A percentile compares a stretch with the other conserved stretches of the same genome.
Evolutionary conservation across 2,888 invertebrate species (phyloP).

Genomic region (Smittia sp.): DNA sequence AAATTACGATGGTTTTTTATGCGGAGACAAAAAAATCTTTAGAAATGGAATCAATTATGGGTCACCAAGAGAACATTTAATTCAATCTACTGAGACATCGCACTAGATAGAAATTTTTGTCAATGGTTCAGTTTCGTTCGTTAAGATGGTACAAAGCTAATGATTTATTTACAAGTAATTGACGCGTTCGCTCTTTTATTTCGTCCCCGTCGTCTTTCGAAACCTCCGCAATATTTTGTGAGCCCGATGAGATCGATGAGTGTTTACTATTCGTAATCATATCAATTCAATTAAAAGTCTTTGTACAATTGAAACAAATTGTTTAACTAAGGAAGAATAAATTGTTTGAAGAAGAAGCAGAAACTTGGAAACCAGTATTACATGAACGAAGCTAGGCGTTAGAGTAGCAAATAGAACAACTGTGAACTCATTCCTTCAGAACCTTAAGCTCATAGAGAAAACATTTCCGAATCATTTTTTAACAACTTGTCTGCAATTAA

Average conservation of each 20-base stretch:
- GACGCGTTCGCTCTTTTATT: no score
- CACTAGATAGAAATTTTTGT: constrained; percentile 35
- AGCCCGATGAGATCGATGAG: no score
- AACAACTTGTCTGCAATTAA: not conserved
- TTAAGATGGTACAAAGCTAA: constrained; percentile 1
- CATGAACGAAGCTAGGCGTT: not conserved
- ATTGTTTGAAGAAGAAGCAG: not conserved
- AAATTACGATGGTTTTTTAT: no score
- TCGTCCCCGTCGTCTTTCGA: not conserved
- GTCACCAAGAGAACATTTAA: not conserved
- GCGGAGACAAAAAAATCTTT: no score
- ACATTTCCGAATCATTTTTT: not conserved
- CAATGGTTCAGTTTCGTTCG: not conserved
- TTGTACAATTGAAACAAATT: not conserved
- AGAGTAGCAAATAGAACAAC: not conserved
- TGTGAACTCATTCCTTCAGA: not conserved
- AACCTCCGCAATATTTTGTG: not conserved
- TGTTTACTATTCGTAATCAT: constrained; percentile 6
- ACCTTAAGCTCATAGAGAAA: not conserved
- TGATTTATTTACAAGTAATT: not conserved
- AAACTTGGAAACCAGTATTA: constrained; percentile 1
- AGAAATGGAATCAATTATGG: not conserved
- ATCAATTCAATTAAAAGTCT: constrained; percentile 17
- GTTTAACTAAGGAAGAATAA: not conserved
- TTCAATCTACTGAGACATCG: constrained; percentile 25